Evolutionary conservation across 2,888 invertebrate genomes (phyloP), one percentile per base, ranked within the genome.

Genomic region (Trisateles emortualis): DNA sequence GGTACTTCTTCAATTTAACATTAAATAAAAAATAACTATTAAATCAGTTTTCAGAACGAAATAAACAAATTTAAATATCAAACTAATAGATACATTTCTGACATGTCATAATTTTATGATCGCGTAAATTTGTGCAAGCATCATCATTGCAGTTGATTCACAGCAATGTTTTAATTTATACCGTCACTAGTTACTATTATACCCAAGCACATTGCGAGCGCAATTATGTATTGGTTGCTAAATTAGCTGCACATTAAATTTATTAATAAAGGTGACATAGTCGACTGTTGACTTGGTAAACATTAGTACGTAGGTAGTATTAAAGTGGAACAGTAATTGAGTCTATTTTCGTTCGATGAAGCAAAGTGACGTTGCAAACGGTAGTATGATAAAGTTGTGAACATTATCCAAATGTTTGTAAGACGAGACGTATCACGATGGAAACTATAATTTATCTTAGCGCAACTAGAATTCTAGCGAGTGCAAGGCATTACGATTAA

Each of bases 361-460:
- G 11, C 17, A 19, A 19, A 32, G 11, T 32, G 13, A 22, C 35
- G 29, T 16, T 17, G 16, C 48, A 55, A 30, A n/a, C 35, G 35
- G 29, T 33, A 40, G 14, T 24, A 45, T 32, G 26, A 11, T 38
- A 40, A 13, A 33, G 16, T 14, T 11, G 11, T 13, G 22, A 16
- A 13, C 11, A 29, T 19, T 49, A 52, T 32, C 30, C 49, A 44
- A 56, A 63, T 57, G 57, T 64, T 59, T 62, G 54, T 60, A 46
- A 59, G 53, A 59, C 53, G 58, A 42, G 48, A 68, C 74, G 66
- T 72, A 65, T 68, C 65, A 61, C 72, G 71, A 68, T 60, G 72
- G 68, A 76, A 71, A 68, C 59, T 55, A 62, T 64, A 72, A 84
- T 83, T 82, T 83, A 84, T 85, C 75, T 79, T 68, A 64, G 68